Evolutionary conservation across 2,888 invertebrate genomes (phyloP).

Genomic region (Anodontia alba): DNA sequence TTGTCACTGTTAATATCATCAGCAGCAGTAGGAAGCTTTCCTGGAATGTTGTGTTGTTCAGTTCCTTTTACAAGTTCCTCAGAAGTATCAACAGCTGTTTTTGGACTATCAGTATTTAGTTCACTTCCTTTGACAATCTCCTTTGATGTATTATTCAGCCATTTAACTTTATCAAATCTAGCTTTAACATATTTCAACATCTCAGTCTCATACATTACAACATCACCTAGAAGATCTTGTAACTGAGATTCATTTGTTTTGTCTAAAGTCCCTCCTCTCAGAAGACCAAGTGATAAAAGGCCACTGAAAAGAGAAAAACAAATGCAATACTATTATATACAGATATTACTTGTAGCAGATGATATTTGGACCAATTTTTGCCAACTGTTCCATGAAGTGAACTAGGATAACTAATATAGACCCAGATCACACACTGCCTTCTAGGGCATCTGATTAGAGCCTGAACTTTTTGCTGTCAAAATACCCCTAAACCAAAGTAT

Average conservation of each 20-base stretch:
- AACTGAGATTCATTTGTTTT: slow-evolving; percentile 34
- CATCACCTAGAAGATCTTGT: slow-evolving; percentile 41
- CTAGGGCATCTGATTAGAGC: no score
- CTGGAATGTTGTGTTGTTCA: background rate
- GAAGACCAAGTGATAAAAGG: slow-evolving; percentile 40
- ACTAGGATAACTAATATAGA: no score
- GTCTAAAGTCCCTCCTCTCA: slow-evolving; percentile 26
- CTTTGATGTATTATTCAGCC: background rate
- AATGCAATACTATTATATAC: background rate
- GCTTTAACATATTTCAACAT: slow-evolving; percentile 20
- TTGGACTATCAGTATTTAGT: background rate
- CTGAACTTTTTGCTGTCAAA: no score
- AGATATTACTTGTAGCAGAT: no score
- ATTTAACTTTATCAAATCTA: background rate
- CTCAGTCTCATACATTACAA: slow-evolving; percentile 43
- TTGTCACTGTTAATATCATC: background rate
- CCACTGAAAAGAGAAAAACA: slow-evolving; percentile 39
- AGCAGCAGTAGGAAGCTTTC: background rate
- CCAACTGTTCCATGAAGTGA: no score
- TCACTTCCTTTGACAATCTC: background rate
- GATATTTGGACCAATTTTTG: no score
- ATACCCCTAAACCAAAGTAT: no score
- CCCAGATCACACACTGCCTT: no score
- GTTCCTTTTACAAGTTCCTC: background rate
- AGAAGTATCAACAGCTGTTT: background rate